Evolutionary conservation across 1,140 invertebrate genomes (phyloP).

Genomic region (Oncopodura yosiiana): DNA sequence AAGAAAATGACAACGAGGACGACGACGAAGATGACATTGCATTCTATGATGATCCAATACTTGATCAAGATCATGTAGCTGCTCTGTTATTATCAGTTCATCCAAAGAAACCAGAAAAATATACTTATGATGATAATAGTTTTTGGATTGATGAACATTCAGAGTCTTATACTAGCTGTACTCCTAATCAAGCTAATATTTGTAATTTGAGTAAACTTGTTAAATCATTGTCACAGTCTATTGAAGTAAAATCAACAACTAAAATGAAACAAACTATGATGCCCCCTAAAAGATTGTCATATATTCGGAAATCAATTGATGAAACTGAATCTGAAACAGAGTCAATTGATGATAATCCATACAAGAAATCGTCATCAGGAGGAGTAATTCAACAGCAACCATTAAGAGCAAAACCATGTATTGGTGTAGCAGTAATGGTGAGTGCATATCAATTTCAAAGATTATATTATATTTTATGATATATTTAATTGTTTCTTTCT

Average conservation of each 20-base stretch:
- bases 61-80: conserved; percentile 20
- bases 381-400: too few species aligned
- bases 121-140: conserved; percentile 28
- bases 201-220: conserved; percentile 24
- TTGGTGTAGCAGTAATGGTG: conserved; percentile 24
- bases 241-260: not conserved
- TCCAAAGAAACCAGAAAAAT: conserved; percentile 29
- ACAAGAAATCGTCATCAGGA: too few species aligned
- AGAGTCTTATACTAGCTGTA: conserved; percentile 23
- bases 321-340: not conserved
- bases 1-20: not conserved
- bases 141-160: conserved; percentile 33
- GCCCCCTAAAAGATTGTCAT: not conserved
- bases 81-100: conserved; percentile 24
- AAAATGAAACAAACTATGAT: not conserved
- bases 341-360: too few species aligned
- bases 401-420: not conserved
- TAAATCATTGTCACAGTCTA: conserved; percentile 8
- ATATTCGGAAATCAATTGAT: not conserved
- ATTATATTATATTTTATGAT: too few species aligned
- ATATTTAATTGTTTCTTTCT: too few species aligned
- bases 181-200: conserved; percentile 24
- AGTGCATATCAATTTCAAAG: too few species aligned
- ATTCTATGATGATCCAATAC: conserved; percentile 11
- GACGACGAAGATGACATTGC: conserved; percentile 1